Evolutionary conservation across 2,797 vertebrate genomes (phyloP).

Genomic region (Molossus alvarezi): DNA sequence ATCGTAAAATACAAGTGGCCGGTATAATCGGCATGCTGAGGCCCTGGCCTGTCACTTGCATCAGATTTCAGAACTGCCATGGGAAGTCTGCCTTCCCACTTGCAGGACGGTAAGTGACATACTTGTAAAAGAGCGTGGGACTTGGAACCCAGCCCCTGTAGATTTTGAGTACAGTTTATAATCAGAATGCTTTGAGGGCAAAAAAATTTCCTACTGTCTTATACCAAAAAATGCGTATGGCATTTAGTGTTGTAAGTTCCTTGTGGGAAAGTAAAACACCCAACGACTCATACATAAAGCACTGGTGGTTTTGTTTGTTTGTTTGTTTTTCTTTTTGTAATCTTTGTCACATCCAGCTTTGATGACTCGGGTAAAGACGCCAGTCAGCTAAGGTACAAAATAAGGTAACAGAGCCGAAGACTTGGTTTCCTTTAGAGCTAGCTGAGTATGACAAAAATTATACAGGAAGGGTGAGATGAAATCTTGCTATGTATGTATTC

Average conservation of each 20-base stretch:
- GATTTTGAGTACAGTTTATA: slow-evolving; percentile 87
- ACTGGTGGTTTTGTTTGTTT: neutral
- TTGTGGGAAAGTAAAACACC: slow-evolving; percentile 61
- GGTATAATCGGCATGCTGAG: slow-evolving; percentile 86
- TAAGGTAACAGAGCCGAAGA: slow-evolving; percentile 39
- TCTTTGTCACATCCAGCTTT: slow-evolving; percentile 48
- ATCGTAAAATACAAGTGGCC: slow-evolving; percentile 74
- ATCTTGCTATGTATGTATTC: slow-evolving; percentile 17
- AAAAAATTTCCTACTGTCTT: slow-evolving; percentile 74
- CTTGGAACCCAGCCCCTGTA: slow-evolving; percentile 60
- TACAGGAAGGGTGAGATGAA: slow-evolving; percentile 50
- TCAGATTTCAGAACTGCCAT: slow-evolving; percentile 81
- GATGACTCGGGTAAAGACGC: slow-evolving; percentile 40
- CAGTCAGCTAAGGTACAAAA: slow-evolving; percentile 60
- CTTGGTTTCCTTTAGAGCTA: slow-evolving; percentile 63
- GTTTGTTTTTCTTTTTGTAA: neutral
- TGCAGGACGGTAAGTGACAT: slow-evolving; percentile 88
- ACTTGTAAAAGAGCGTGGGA: slow-evolving; percentile 80
- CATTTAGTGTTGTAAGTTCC: slow-evolving; percentile 43
- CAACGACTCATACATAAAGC: slow-evolving; percentile 25
- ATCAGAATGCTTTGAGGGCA: slow-evolving; percentile 82
- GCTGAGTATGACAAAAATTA: slow-evolving; percentile 48
- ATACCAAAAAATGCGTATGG: slow-evolving; percentile 31
- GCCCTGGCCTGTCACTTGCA: slow-evolving; percentile 76
- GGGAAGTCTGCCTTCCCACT: slow-evolving; percentile 85